Evolutionary conservation across 2,888 invertebrate genomes (phyloP).

Genomic region (Oscheius sp.): DNA sequence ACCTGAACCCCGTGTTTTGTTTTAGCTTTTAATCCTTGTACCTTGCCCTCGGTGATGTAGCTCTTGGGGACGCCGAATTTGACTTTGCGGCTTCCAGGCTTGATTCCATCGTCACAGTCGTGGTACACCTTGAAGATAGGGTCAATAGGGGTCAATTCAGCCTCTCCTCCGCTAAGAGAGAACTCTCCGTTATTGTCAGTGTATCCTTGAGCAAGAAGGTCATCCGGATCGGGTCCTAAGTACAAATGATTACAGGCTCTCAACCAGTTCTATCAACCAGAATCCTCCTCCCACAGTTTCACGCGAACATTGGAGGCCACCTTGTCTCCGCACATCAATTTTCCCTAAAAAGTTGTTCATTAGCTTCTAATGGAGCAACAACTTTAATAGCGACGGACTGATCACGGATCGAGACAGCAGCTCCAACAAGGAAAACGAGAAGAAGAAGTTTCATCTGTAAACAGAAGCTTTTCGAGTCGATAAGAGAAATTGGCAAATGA

Average conservation of each 20-base stretch:
- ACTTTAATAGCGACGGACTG: slow-evolving; percentile 59
- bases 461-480: slow-evolving; percentile 5
- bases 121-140: slow-evolving; percentile 64
- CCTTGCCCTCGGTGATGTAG: slow-evolving; percentile 58
- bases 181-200: slow-evolving; percentile 57
- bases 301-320: slow-evolving; percentile 56
- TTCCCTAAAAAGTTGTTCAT: slow-evolving; percentile 40
- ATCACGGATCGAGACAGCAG: slow-evolving; percentile 45
- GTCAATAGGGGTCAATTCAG: slow-evolving; percentile 62
- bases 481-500: slow-evolving; percentile 4
- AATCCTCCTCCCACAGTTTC: slow-evolving; percentile 63
- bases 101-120: slow-evolving; percentile 62
- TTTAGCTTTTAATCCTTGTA: neutral
- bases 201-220: slow-evolving; percentile 62
- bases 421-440: slow-evolving; percentile 28
- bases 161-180: slow-evolving; percentile 50
- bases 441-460: slow-evolving; percentile 23
- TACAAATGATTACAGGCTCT: neutral
- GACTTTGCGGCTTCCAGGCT: slow-evolving; percentile 58
- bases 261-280: slow-evolving; percentile 33
- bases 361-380: neutral
- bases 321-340: slow-evolving; percentile 54
- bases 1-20: slow-evolving; percentile 26
- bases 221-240: slow-evolving; percentile 56
- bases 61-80: slow-evolving; percentile 58